Percentiles rank a stretch among this genome's conserved stretches.
phyloP scores from a whole-genome alignment of 2,888 invertebrate genomes.

The Cartodere bifasciata region DNA sequence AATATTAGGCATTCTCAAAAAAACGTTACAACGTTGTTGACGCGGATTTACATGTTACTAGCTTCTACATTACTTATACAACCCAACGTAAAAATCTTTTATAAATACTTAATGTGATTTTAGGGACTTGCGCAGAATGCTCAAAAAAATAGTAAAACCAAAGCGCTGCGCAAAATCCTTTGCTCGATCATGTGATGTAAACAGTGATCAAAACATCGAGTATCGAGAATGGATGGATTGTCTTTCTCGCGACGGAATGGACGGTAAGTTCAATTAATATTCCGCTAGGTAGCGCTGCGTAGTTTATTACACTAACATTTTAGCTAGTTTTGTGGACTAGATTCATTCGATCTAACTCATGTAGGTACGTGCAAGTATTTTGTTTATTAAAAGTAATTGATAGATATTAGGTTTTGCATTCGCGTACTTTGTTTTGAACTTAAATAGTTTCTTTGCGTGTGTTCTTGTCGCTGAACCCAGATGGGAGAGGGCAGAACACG shows the following conservation, averaged over 20 bases:
- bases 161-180: constrained; percentile 81
- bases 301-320: neutral
- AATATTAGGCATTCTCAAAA: too few relatives aligned
- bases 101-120: too few relatives aligned
- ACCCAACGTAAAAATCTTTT: too few relatives aligned
- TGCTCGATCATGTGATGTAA: constrained; percentile 75
- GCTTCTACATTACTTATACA: too few relatives aligned
- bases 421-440: constrained; percentile 36
- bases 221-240: constrained; percentile 79
- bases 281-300: constrained; percentile 1
- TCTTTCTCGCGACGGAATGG: constrained; percentile 65
- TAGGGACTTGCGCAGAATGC: constrained; percentile 60
- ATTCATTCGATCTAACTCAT: too few relatives aligned
- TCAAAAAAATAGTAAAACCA: constrained; percentile 81
- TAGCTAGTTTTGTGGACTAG: neutral
- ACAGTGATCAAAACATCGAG: constrained; percentile 67
- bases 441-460: constrained; percentile 56
- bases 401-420: constrained; percentile 17
- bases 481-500: constrained; percentile 34
- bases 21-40: too few relatives aligned
- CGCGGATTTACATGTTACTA: too few relatives aligned
- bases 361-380: neutral
- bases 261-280: constrained; percentile 51
- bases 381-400: constrained; percentile 3
- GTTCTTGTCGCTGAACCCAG: constrained; percentile 69